A percentile compares a stretch with the other conserved stretches of the same genome.
phyloP scores from a whole-genome alignment of 2,113 vertebrate genomes.

The Barnardius zonarius region DNA sequence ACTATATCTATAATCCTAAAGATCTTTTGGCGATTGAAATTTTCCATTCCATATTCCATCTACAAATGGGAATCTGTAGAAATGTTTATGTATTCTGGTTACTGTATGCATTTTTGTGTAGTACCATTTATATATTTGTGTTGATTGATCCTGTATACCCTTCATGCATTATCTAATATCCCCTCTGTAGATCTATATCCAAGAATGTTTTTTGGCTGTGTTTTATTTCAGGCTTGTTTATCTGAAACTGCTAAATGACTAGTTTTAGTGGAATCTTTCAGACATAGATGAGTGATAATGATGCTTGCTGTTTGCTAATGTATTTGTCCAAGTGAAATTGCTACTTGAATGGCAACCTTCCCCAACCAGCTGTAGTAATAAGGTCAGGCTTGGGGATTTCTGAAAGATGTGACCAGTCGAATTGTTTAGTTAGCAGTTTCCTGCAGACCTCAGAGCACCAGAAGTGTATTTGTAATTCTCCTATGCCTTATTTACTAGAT shows the following conservation, averaged over 20 bases:
- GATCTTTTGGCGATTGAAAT: neutral
- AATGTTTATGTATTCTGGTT: neutral
- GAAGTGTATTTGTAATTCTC: neutral
- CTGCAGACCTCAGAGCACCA: neutral
- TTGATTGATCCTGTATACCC: neutral
- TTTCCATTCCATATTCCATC: neutral
- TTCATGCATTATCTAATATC: neutral
- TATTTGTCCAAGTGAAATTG: slow-evolving; percentile 6
- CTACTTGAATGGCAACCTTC: neutral
- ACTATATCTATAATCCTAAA: neutral
- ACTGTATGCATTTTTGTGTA: neutral
- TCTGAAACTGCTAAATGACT: neutral
- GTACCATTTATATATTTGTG: neutral
- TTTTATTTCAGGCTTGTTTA: neutral
- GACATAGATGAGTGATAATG: neutral
- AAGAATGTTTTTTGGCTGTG: neutral
- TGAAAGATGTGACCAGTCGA: neutral
- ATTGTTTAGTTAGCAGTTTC: neutral
- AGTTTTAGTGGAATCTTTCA: neutral
- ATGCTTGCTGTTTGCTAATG: neutral
- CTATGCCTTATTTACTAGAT: neutral
- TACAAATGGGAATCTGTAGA: neutral
- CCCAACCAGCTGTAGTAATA: neutral
- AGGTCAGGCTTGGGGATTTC: neutral
- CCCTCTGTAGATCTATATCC: neutral